Evolutionary conservation across 2,113 vertebrate genomes (phyloP), one percentile per base, ranked within the genome.

Genomic region (Aegotheles bennettii): DNA sequence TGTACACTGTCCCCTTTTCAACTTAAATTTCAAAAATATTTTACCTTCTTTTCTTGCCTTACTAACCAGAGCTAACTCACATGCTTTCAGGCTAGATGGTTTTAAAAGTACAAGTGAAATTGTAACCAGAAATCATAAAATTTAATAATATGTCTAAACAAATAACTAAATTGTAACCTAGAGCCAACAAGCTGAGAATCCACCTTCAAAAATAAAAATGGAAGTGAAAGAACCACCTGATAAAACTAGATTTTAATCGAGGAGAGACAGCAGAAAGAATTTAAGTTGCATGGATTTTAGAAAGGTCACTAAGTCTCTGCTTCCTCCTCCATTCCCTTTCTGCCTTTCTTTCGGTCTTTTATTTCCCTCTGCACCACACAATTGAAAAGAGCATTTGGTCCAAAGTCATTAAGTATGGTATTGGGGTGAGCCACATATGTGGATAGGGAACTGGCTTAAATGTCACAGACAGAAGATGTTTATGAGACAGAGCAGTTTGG

Each of bases 381-480:
- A 64, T 0, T 87, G 60, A 78, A 96, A 97, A 97, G 85, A 96
- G 85, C 93, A 92, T 88, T 94, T 85, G 36, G 89, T 84, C 92
- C 79, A 45, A 92, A 96, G 93, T 95, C 94, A 96, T 96, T 95
- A 96, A 92, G 83, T 75, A 45, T 26, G 53, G 90, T 93, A 94
- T 45, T 93, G 94, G 87, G 89, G 87, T 93, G 87, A 97, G 91
- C 60, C 94, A 94, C 89, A 86, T 28, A 3, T 95, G 93, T 79
- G 94, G 79, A 89, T 57, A 84, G 94, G 84, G 92, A 96, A 87
- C 91, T 25, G 79, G 85, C 85, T 94, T 92, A 95, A 96, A 97
- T 96, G 95, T 96, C 96, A 97, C 92, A 71, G 88, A 18, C 47
- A 86, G 93, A 64, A 87, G 83, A 92, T 95, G 95, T 95, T 96